Base-by-base conservation (phyloP, 35 echinoderm and acorn worm genomes). In the Ophiothrix spiculata region DNA sequence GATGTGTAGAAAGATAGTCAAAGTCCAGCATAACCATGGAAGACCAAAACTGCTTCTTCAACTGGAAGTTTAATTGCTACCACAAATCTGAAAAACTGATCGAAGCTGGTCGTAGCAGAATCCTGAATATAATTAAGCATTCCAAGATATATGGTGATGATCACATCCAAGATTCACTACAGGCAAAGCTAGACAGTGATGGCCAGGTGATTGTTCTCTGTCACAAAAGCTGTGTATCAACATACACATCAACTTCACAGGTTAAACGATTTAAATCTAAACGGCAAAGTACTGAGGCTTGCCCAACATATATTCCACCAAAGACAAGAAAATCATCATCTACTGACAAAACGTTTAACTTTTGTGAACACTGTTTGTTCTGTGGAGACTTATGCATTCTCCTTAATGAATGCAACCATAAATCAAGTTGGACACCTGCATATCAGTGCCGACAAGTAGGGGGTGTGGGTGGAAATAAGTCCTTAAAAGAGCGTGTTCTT, bases 351-450 rank as follows among this genome's bases (percentile, higher is more conserved):
- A 39, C 80, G 17, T 88, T 88, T 75, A 88, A 69, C 36, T 88
- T 88, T 69, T n/a, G 17, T 60, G 38, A 88, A 32, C 49, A 81
- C 36, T 88, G 86, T 75, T 31, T 88, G 14, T 88, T 41, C 56
- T 88, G 86, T 88, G 86, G 86, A 33, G 46, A 69, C 6, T 40
- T 37, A 1, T 88, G 77, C 81, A 63, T 23, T 23, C 28, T 77
- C 78, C 40, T 56, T 12, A 88, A 81, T 36, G 46, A 88, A 39
- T 1, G 6, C 31, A 88, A 81, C 25, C 41, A 88, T 54, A 76
- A 76, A 1, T 63, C 42, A 38, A 80, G 86, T 17, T 88, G 45
- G 45, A 54, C 8, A 54, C 45, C 45, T 54, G 45, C 45, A 21
- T 54, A 54, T 21, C 45, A 54, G 21, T 54, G 45, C 78, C 80